Percentiles rank a stretch among this genome's conserved stretches.
phyloP scores from a whole-genome alignment of 2,888 invertebrate species.

The Rotaria macrura region DNA sequence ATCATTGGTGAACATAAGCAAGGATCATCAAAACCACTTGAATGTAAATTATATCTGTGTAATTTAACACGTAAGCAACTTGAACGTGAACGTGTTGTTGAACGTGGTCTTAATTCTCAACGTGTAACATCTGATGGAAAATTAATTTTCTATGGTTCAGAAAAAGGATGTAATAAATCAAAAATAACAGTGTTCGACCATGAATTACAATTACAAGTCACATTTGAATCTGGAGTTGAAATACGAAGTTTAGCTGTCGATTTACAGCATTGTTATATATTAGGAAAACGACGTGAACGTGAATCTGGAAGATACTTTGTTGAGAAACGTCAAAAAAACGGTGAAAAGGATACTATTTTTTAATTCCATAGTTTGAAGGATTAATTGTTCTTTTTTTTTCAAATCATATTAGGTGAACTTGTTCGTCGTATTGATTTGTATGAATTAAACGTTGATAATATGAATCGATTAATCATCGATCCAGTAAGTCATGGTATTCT shows the following conservation, averaged over 20 bases:
- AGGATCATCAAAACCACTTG: neutral
- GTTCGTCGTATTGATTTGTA: slow-evolving; percentile 7
- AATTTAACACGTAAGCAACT: slow-evolving; percentile 5
- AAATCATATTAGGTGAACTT: neutral
- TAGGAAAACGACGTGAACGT: slow-evolving; percentile 11
- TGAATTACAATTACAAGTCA: neutral
- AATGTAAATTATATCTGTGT: slow-evolving; percentile 19
- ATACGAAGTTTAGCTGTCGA: slow-evolving; percentile 1
- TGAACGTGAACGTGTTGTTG: slow-evolving; percentile 16
- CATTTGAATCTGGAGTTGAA: neutral
- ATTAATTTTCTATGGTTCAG: neutral
- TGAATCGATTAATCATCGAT: slow-evolving; percentile 19
- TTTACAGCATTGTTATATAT: neutral
- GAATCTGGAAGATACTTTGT: neutral
- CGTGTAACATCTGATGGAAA: neutral
- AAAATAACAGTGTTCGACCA: neutral
- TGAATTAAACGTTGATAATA: slow-evolving; percentile 13
- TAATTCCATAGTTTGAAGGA: too few species aligned
- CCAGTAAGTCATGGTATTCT: neutral
- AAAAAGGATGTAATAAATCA: slow-evolving; percentile 21
- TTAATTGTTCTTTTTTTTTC: too few species aligned
- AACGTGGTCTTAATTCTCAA: slow-evolving; percentile 16
- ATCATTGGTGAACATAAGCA: slow-evolving; percentile 8
- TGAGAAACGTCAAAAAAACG: neutral
- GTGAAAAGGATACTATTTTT: neutral